Conservation (phyloP, 1,140 invertebrate species). For the Drosophila kanapiae region DNA sequence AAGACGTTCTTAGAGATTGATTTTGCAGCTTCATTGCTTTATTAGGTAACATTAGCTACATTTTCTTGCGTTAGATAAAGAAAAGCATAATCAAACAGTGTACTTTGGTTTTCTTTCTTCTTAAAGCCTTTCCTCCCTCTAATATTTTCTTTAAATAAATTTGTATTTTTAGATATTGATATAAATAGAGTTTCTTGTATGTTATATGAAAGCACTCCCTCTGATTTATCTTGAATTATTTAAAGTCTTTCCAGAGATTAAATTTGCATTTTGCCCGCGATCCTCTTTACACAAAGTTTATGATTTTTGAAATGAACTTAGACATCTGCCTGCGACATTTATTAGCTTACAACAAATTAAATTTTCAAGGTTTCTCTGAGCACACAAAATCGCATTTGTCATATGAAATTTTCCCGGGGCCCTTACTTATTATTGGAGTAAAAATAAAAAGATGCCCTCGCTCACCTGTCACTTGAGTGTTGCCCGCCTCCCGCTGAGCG, state of each 20-base stretch:
- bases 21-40: no score
- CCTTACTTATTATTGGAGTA: neutral
- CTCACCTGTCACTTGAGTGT: slow-evolving; percentile 86
- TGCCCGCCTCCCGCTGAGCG: slow-evolving; percentile 78
- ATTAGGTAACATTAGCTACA: no score
- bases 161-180: no score
- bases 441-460: slow-evolving; percentile 3
- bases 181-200: neutral
- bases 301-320: slow-evolving; percentile 11
- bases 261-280: neutral
- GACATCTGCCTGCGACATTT: slow-evolving; percentile 18
- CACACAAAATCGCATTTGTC: slow-evolving; percentile 32
- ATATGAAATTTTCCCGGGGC: neutral
- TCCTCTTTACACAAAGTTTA: neutral
- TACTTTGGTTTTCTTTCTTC: no score
- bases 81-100: no score
- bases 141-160: no score
- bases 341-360: slow-evolving; percentile 28
- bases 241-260: slow-evolving; percentile 1
- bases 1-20: no score
- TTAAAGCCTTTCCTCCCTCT: no score
- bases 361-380: slow-evolving; percentile 6
- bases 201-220: no score
- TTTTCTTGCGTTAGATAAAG: no score
- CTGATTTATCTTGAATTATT: neutral